Evolutionary conservation across 2,888 invertebrate species (phyloP).

Genomic region (Mythimna pallens): DNA sequence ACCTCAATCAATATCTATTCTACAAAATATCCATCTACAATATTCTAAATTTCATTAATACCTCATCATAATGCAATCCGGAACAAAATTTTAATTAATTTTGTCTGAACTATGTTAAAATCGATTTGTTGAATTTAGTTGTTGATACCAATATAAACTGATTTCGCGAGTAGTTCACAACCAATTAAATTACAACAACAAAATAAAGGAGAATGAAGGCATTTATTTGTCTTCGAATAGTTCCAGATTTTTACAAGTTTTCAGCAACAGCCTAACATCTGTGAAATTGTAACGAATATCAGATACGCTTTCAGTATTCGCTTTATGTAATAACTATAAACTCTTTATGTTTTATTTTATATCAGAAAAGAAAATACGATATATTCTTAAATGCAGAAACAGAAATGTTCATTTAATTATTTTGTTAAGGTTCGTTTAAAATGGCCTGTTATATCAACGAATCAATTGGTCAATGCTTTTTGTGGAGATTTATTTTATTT

Average conservation of each 20-base stretch:
- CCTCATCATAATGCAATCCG: conserved; percentile 12
- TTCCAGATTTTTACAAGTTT: conserved; percentile 34
- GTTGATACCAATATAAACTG: conserved; percentile 3
- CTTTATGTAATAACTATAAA: conserved; percentile 46
- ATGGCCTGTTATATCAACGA: neutral
- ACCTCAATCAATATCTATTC: conserved; percentile 31
- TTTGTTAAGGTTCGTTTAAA: neutral
- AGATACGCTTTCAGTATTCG: conserved; percentile 52
- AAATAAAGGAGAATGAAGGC: neutral
- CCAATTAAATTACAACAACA: neutral
- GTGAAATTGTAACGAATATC: conserved; percentile 57
- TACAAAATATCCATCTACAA: neutral
- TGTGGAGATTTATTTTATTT: neutral
- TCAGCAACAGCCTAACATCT: conserved; percentile 32
- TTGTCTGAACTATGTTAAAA: conserved; percentile 12
- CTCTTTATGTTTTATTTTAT: conserved; percentile 9
- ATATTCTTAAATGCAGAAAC: neutral
- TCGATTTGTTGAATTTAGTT: neutral
- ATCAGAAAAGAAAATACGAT: neutral
- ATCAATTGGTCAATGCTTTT: neutral
- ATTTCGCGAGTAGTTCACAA: conserved; percentile 13
- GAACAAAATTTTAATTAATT: conserved; percentile 11
- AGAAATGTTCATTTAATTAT: neutral
- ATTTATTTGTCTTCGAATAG: neutral
- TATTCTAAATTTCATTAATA: neutral